phyloP scores from a whole-genome alignment of 2,797 vertebrate genomes.

The Hippopotamyrus pictus region DNA sequence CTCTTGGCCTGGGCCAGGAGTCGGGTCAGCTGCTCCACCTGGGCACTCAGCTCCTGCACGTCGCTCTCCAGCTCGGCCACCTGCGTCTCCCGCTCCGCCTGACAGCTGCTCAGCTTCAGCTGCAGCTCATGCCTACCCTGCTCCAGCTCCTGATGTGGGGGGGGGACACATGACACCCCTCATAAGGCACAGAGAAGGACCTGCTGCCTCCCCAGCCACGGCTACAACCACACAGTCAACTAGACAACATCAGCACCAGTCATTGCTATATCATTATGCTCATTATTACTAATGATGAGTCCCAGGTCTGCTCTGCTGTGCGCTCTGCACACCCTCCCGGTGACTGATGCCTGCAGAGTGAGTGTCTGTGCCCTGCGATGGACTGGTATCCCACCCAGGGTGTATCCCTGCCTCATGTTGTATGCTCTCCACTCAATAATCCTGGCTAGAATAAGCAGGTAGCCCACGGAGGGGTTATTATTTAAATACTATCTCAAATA shows the following conservation, averaged over 20 bases:
- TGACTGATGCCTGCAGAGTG: neutral
- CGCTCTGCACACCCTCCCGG: neutral
- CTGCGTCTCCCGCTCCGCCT: constrained; percentile 66
- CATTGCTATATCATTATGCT: neutral
- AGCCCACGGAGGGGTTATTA: neutral
- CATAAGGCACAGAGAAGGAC: neutral
- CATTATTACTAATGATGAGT: neutral
- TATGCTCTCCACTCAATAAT: neutral
- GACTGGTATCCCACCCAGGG: neutral
- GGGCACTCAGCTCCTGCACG: constrained; percentile 50
- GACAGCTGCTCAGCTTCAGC: constrained; percentile 58
- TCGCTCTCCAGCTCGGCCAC: constrained; percentile 67
- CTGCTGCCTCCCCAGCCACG: neutral
- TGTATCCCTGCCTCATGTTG: neutral
- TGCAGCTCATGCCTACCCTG: constrained; percentile 61
- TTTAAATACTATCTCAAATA: neutral
- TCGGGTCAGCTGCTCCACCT: constrained; percentile 53
- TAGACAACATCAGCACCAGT: neutral
- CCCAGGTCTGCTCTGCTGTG: neutral
- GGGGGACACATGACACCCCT: neutral
- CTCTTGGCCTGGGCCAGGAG: constrained; percentile 50
- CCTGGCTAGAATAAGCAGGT: neutral
- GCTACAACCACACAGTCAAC: neutral
- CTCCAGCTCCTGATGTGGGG: constrained; percentile 58
- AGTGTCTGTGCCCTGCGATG: neutral